A percentile compares a stretch with the other conserved stretches of the same genome.
Evolutionary conservation across 2,113 vertebrate genomes (phyloP).

Genomic region (Myrmecobius fasciatus): DNA sequence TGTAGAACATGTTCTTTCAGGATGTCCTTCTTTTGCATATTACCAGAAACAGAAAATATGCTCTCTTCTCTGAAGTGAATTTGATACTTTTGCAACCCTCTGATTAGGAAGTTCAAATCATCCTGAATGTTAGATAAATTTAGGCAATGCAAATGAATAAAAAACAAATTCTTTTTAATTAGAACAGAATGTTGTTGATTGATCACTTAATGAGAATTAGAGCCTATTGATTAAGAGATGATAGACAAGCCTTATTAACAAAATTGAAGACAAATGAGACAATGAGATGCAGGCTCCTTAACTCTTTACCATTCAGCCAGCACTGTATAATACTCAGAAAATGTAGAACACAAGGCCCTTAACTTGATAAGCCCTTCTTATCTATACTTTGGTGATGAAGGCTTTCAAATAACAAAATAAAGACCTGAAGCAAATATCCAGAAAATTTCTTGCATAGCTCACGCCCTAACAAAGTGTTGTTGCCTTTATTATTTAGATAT

Average conservation of each 20-base stretch:
- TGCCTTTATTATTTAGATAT: conserved; percentile 5
- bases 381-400: neutral
- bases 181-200: neutral
- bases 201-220: conserved; percentile 7
- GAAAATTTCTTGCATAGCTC: neutral
- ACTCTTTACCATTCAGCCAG: neutral
- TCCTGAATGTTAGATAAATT: conserved; percentile 17
- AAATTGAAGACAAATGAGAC: neutral
- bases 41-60: neutral
- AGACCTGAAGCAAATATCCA: neutral
- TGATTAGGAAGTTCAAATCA: neutral
- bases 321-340: conserved; percentile 1
- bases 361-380: conserved; percentile 4
- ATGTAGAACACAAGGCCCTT: neutral
- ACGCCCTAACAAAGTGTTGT: neutral
- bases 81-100: neutral
- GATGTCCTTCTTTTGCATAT: neutral
- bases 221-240: neutral
- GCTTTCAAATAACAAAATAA: neutral
- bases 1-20: neutral
- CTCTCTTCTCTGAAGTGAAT: neutral
- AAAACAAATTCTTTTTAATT: conserved; percentile 36
- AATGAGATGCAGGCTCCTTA: neutral
- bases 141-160: conserved; percentile 19
- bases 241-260: neutral